Evolutionary conservation across 2,888 invertebrate genomes (phyloP).

Genomic region (Latrodectus elegans): DNA sequence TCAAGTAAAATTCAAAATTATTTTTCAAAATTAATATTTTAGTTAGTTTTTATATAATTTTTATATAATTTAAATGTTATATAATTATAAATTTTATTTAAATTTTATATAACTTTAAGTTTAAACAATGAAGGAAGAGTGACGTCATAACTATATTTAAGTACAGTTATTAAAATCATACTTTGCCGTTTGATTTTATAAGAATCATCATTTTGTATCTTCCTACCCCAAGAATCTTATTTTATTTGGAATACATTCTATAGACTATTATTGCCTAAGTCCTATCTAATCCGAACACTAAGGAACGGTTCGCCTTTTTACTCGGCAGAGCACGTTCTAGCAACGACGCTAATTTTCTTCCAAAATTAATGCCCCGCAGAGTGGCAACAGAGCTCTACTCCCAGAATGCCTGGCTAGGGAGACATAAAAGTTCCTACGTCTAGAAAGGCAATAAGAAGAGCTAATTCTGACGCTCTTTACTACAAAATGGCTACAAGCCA

Average conservation of each 20-base stretch:
- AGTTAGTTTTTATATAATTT: background rate
- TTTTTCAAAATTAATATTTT: no score
- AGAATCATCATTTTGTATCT: no score
- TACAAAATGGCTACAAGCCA: slow-evolving; percentile 61
- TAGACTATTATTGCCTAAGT: slow-evolving; percentile 35
- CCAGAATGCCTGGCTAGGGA: slow-evolving; percentile 59
- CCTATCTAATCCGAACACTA: slow-evolving; percentile 40
- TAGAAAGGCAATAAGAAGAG: slow-evolving; percentile 42
- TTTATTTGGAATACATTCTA: slow-evolving; percentile 47
- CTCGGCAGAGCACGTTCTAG: slow-evolving; percentile 56
- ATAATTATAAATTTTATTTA: background rate
- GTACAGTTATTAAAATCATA: no score
- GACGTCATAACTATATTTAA: no score
- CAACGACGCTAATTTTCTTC: slow-evolving; percentile 67
- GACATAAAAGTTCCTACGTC: slow-evolving; percentile 50
- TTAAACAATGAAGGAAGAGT: no score
- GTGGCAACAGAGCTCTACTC: slow-evolving; percentile 59
- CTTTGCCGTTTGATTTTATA: no score
- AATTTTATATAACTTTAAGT: no score
- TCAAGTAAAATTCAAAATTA: no score
- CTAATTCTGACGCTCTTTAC: slow-evolving; percentile 54
- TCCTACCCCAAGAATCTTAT: background rate
- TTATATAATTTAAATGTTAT: background rate
- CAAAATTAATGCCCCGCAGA: slow-evolving; percentile 66
- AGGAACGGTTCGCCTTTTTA: slow-evolving; percentile 39